phyloP scores from a whole-genome alignment of 2,797 vertebrate genomes.

The Carduelis carduelis region DNA sequence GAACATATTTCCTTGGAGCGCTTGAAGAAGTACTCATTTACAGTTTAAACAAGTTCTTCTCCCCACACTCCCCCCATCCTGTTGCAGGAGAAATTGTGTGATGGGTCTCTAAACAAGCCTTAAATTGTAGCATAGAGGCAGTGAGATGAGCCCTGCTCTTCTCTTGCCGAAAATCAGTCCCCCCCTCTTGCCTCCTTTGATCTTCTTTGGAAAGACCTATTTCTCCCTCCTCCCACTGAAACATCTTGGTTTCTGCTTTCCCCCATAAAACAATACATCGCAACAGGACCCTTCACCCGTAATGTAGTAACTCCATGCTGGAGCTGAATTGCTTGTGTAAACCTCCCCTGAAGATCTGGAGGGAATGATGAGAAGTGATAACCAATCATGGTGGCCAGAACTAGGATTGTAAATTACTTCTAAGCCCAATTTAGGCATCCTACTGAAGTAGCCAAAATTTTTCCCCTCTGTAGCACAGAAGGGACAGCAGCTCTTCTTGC shows the following conservation, averaged over 20 bases:
- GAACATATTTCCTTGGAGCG: constrained; percentile 62
- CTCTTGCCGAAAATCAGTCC: constrained; percentile 3
- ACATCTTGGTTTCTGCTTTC: not conserved
- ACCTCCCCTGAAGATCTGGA: not conserved
- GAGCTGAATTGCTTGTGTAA: not conserved
- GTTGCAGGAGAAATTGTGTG: constrained; percentile 44
- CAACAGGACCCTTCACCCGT: not conserved
- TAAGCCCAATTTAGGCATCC: not conserved
- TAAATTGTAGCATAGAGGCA: constrained; percentile 48
- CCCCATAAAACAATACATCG: not conserved
- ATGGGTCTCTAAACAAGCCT: constrained; percentile 47
- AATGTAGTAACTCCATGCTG: not conserved
- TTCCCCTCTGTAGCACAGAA: not conserved
- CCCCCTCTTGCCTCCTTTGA: constrained; percentile 18
- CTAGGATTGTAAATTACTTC: not conserved
- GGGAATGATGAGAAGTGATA: not conserved
- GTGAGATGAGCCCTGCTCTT: not conserved
- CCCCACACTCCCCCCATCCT: not conserved
- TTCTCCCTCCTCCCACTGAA: not conserved
- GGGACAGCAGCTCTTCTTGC: not conserved
- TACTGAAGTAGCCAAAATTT: not conserved
- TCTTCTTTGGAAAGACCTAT: constrained; percentile 2
- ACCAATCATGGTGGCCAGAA: not conserved
- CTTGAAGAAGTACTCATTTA: constrained; percentile 73
- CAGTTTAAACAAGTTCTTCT: constrained; percentile 69